phyloP scores from a whole-genome alignment of 1,140 invertebrate species.

The Conus betulinus region DNA sequence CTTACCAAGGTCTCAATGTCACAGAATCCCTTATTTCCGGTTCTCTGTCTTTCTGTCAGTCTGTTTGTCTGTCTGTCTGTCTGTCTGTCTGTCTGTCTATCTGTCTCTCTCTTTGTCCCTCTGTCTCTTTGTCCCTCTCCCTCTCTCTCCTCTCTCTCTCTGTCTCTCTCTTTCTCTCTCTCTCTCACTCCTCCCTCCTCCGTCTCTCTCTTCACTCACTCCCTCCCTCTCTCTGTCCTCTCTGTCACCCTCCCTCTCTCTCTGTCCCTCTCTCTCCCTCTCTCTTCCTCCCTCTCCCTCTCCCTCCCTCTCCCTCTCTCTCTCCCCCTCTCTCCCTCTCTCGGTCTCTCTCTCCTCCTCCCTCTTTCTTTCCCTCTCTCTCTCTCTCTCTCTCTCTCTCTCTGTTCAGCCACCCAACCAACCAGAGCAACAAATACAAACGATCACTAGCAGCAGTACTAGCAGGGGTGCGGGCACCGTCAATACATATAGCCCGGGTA shows the following conservation, averaged over 20 bases:
- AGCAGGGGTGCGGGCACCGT: too few species aligned
- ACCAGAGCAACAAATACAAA: too few species aligned
- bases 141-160: background rate
- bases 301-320: slow-evolving; percentile 16
- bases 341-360: background rate
- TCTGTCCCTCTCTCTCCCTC: slow-evolving; percentile 21
- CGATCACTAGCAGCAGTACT: too few species aligned
- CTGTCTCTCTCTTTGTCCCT: background rate
- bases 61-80: background rate
- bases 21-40: too few species aligned
- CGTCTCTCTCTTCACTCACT: background rate
- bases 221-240: background rate
- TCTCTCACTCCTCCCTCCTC: background rate
- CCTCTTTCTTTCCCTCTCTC: background rate
- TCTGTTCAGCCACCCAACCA: background rate
- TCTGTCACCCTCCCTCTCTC: background rate
- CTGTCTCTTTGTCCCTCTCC: background rate
- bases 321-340: slow-evolving; percentile 27
- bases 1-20: too few species aligned
- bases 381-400: background rate
- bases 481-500: too few species aligned
- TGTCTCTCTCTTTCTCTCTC: background rate
- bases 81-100: background rate
- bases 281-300: slow-evolving; percentile 24
- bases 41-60: too few species aligned